A percentile compares a stretch with the other conserved stretches of the same genome.
phyloP scores from a whole-genome alignment of 2,888 invertebrate species.

The Ectropis crepuscularia region DNA sequence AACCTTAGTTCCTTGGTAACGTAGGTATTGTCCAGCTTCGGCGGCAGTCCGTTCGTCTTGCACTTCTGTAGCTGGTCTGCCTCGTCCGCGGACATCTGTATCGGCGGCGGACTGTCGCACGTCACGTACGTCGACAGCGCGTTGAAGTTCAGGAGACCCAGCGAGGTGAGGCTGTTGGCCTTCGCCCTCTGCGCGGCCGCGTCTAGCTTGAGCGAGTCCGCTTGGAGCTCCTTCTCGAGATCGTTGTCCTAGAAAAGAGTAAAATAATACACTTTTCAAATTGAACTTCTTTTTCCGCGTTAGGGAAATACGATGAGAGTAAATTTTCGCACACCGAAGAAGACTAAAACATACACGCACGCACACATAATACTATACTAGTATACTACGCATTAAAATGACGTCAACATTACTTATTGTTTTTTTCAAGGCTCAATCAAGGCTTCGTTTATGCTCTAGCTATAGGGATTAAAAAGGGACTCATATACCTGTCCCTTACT shows the following conservation, averaged over 20 bases:
- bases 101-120: constrained; percentile 92
- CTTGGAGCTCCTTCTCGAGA: constrained; percentile 74
- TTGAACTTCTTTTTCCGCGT: no score
- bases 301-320: no score
- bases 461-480: no score
- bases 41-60: constrained; percentile 89
- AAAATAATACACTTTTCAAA: no score
- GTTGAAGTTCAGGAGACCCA: constrained; percentile 77
- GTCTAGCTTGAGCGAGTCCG: constrained; percentile 69
- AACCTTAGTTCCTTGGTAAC: constrained; percentile 87
- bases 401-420: no score
- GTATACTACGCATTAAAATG: no score
- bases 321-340: no score
- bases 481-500: no score
- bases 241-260: constrained; percentile 68
- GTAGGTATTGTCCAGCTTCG: constrained; percentile 87
- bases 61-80: constrained; percentile 89
- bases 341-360: no score
- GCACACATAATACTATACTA: no score
- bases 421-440: no score
- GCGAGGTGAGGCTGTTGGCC: constrained; percentile 65
- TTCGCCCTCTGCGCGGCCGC: constrained; percentile 64
- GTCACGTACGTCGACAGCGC: constrained; percentile 87
- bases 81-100: constrained; percentile 92
- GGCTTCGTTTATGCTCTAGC: no score